phyloP scores from a whole-genome alignment of 2,797 vertebrate genomes.

The Myotis findleyi region DNA sequence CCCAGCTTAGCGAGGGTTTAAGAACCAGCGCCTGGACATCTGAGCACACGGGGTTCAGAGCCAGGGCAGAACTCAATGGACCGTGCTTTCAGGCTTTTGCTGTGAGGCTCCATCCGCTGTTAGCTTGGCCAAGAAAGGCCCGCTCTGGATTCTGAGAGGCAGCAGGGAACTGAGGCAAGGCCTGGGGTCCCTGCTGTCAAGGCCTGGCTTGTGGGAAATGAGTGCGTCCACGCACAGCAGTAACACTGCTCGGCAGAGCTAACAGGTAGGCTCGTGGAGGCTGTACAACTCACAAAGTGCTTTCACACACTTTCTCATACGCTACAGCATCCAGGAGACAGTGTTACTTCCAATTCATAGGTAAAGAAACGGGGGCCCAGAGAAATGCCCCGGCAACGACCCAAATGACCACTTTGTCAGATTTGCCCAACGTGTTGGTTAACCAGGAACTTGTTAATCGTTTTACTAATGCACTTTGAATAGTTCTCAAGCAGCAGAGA shows the following conservation, averaged over 20 bases:
- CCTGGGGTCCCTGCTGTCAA: background rate
- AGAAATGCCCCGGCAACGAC: background rate
- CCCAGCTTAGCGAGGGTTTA: background rate
- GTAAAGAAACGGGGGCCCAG: background rate
- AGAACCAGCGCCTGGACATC: background rate
- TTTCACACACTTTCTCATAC: fast-evolving
- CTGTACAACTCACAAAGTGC: fast-evolving
- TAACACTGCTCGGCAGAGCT: background rate
- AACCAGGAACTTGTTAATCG: background rate
- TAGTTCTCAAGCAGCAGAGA: background rate
- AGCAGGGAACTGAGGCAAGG: background rate
- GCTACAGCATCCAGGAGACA: background rate
- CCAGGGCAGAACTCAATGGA: background rate
- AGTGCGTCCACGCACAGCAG: fast-evolving
- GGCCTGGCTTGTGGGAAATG: background rate
- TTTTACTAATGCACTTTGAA: fast-evolving
- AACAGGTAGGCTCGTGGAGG: fast-evolving
- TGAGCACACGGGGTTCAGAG: fast-evolving
- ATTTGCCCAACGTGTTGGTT: background rate
- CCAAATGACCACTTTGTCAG: background rate
- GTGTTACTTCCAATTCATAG: background rate
- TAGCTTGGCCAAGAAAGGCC: background rate
- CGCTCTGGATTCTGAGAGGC: background rate
- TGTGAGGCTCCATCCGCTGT: background rate
- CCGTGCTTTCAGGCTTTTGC: background rate